These are phyloP conservation scores for Arnoldichthys spilopterus DNA, from an alignment of 2,797 vertebrate species.

Conservation along the genomic window DNA sequence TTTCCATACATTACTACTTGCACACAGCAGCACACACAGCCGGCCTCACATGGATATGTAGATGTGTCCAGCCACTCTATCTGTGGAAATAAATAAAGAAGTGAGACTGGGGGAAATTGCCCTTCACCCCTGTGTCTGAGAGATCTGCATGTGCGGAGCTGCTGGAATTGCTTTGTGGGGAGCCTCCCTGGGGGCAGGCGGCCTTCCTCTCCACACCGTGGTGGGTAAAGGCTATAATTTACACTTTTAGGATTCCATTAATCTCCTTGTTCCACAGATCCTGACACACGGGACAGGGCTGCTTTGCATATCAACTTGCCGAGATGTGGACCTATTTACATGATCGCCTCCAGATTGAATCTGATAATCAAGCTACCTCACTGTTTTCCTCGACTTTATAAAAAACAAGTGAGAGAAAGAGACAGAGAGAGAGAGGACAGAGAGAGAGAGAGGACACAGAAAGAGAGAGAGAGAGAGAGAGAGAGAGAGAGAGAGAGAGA, in stretches of 20 bases:
- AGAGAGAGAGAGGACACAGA: background rate
- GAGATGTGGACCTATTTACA: slow-evolving; percentile 84
- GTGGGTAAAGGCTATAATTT: slow-evolving; percentile 85
- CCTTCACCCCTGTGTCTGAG: slow-evolving; percentile 80
- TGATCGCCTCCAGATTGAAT: slow-evolving; percentile 83
- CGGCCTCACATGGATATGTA: slow-evolving; percentile 51
- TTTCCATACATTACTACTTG: slow-evolving; percentile 41
- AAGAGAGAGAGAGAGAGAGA: slow-evolving; percentile 24
- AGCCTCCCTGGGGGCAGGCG: slow-evolving; percentile 78
- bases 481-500: slow-evolving; percentile 14
- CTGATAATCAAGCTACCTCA: slow-evolving; percentile 79
- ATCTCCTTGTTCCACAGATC: slow-evolving; percentile 77
- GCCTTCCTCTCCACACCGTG: slow-evolving; percentile 75
- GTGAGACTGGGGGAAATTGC: slow-evolving; percentile 78
- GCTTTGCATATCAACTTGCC: slow-evolving; percentile 84
- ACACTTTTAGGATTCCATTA: slow-evolving; percentile 87
- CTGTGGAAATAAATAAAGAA: slow-evolving; percentile 60
- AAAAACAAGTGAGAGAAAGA: slow-evolving; percentile 37
- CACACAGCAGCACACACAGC: slow-evolving; percentile 32
- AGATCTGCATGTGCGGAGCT: slow-evolving; percentile 79
- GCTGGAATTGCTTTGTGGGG: slow-evolving; percentile 82
- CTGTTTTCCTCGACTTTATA: slow-evolving; percentile 64
- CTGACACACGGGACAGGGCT: slow-evolving; percentile 84
- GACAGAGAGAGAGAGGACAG: slow-evolving; percentile 12
- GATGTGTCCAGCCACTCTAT: slow-evolving; percentile 56